Conservation (phyloP, 1,140 invertebrate species). For the Lucilia cuprina region DNA sequence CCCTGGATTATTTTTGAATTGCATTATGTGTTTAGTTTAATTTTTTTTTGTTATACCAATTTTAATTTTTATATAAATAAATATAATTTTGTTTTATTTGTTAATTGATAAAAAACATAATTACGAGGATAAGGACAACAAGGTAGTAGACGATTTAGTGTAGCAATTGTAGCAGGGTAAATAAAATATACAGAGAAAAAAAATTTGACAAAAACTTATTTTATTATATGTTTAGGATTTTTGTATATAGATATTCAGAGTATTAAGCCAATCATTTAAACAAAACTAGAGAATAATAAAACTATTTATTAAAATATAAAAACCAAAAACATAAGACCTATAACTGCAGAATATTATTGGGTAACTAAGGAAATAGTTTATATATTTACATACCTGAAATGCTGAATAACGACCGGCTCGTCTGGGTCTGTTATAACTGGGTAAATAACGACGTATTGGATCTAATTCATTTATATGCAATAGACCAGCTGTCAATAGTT, state of each 20-base stretch:
- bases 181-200: constrained; percentile 23
- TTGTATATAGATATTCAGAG: neutral
- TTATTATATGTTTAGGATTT: neutral
- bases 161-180: constrained; percentile 2
- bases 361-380: neutral
- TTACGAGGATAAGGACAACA: constrained; percentile 28
- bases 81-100: constrained; percentile 9
- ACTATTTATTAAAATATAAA: neutral
- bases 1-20: constrained; percentile 46
- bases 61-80: constrained; percentile 12
- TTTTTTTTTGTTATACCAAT: neutral
- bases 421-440: constrained; percentile 92
- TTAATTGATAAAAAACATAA: neutral
- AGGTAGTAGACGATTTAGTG: constrained; percentile 25
- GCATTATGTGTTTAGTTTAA: constrained; percentile 15
- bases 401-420: constrained; percentile 92
- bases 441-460: constrained; percentile 92
- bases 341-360: neutral
- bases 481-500: constrained; percentile 86
- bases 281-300: neutral
- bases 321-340: neutral
- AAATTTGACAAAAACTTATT: neutral
- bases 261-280: constrained; percentile 12
- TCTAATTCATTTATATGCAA: constrained; percentile 96
- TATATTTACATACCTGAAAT: constrained; percentile 80